Base-by-base conservation (phyloP, 2,113 vertebrate species). In the Cyphomyrus discorhynchus region DNA sequence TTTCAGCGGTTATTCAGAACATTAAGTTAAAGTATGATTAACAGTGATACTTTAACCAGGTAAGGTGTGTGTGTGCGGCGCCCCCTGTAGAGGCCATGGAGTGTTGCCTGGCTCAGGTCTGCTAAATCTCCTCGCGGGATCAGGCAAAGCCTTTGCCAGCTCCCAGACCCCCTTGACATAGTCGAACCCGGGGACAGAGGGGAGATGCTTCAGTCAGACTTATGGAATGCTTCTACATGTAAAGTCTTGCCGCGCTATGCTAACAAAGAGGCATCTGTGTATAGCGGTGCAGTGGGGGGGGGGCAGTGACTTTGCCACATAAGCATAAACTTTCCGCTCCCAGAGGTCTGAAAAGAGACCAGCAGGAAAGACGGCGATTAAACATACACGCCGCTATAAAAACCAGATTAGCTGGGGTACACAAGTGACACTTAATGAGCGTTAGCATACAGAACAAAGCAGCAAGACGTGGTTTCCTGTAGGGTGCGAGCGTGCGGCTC, bases 191-290 rank as follows among this genome's bases (percentile, higher is more conserved):
- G 87, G 52, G 58, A 88, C 86, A 88, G 83, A 89, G 88, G 21
- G 88, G 74, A 42, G 9, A 8, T 39, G 84, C 90, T 89, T 89
- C 47, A 39, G 56, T 89, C 47, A 31, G 89, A 92, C 88, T 42
- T 80, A 24, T 89, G 77, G 94, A 92, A 95, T 95, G 92, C 94
- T 93, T 95, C 56, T 62, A 91, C 95, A 87, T 94, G 96, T 93
- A 85, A 90, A 92, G 93, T 93, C 95, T 95, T 95, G 95, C 94
- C 88, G 87, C 83, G 15, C 89, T 84, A 80, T 27, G 46, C 50
- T 35, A 77, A 88, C 46, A 88, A 27, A 90, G 70, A 89, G 13
- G 42, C 42, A 53, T 82, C 88, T 80, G 85, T 50, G 47, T 27
- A 50, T 24, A 19, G 50, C 19, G 1, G 46, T 5, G 85, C 17